Evolutionary conservation across 2,888 invertebrate species (phyloP), one percentile per base, ranked within the genome.

Genomic region (Eilema griseolum): DNA sequence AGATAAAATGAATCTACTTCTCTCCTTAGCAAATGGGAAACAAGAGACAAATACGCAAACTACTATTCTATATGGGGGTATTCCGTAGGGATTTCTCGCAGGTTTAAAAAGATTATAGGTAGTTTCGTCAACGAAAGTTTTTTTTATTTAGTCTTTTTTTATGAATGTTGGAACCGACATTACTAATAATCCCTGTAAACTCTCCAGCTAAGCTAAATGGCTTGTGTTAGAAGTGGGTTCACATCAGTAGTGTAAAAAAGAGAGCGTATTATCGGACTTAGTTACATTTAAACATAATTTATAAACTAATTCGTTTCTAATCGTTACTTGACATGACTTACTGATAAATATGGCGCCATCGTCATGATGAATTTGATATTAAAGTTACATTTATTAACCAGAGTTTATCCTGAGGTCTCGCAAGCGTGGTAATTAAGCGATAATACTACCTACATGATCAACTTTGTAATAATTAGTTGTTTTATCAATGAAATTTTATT

Each of bases 301-400:
- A 26, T 61, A 31, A 65, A 60, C n/a, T 65, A 46, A 69, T 69
- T 69, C 60, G 33, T 61, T 64, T 46, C 56, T 66, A 65, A 61
- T 37, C 33, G 26, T 70, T 26, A 62, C 61, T 28, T 33, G 31
- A 60, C 52, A 60, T 23, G 20, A 57, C 63, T 16, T 37, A 16
- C 57, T 68, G 81, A 80, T 80, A 79, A 81, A 57, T 66, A 41
- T 73, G 81, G 81, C 81, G 81, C 80, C 81, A 70, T n/a, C n/a
- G n/a, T 20, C 63, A 61, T 72, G 61, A 68, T 69, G 69, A 59
- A 65, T 20, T 59, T n/a, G 14, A 59, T 41, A 24, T 59, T 20
- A 23, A 65, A 69, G 37, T 31, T 73, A 56, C 57, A 31, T 66
- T 62, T 60, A n/a, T 67, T 52, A 60, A 52, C 16, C 7, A 66